Base-by-base conservation (phyloP, 1,140 invertebrate species). In the Drosophila ficusphila region DNA sequence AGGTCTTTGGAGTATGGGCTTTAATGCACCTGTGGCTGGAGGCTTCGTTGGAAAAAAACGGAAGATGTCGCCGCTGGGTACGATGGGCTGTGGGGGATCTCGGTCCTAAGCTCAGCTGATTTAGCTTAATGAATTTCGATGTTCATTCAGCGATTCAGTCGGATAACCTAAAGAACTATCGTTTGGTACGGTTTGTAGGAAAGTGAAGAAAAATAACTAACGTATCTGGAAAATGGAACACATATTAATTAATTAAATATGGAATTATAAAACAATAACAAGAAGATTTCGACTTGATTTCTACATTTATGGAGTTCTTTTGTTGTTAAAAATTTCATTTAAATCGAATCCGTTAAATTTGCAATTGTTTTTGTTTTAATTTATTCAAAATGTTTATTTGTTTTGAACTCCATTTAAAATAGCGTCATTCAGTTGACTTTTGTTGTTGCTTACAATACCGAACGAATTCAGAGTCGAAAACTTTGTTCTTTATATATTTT, bases 11-110 rank as follows among this genome's bases (percentile, higher is more conserved):
- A n/a, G 38, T 51, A 27, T 61, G 38, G 21, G 49, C 44, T 41
- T 23, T 25, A 61, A 57, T 54, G 21, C 54, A 76, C 53, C 73
- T 82, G 77, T 57, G 39, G 38, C 41, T 42, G 16, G 18, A 7
- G 11, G 18, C 56, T 60, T 12, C 27, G 2, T 3, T 6, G 14
- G 21, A 36, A 47, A 19, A 23, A 21, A 44, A 11, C 7, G 34
- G 11, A 36, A 70, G 61, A 54, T 53, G 25, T 79, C 65, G 33
- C 71, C 46, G 14, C 14, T 76, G 53, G 67, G 53, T 49, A 86
- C 79, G 33, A 38, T 34, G 3, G 4, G n/a, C 18, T 0, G 8
- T 11, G 33, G 6, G 6, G 33, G 5, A 19, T 12, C 6, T 33
- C n/a, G n/a, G 3, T 14, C n/a, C 8, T 9, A 27, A 0, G 18